A percentile compares a stretch with the other conserved stretches of the same genome.
Evolutionary conservation across 2,113 vertebrate species (phyloP).

Genomic region (Apus apus): DNA sequence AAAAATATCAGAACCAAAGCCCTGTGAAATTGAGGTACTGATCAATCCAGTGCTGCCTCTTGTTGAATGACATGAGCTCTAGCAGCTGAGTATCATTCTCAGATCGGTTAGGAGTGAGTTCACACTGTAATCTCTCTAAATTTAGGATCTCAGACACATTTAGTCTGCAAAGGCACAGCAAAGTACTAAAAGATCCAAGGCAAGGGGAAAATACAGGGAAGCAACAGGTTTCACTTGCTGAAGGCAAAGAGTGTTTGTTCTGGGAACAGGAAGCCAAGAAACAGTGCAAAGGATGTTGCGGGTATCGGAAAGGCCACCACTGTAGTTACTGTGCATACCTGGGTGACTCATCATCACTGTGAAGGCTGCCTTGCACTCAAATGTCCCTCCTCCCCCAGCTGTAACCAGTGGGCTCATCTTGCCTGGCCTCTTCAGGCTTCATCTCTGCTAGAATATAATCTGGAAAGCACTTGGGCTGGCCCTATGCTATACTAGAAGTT

Average conservation of each 20-base stretch:
- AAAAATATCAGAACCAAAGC: neutral
- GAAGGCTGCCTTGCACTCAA: neutral
- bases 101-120: neutral
- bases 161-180: neutral
- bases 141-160: neutral
- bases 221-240: neutral
- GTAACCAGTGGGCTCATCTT: neutral
- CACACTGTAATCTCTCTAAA: accelerated
- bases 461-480: neutral
- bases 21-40: neutral
- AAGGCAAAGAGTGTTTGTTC: neutral
- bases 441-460: neutral
- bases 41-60: neutral
- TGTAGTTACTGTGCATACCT: neutral
- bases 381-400: neutral
- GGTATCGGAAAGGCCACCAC: neutral
- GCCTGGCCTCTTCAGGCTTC: neutral
- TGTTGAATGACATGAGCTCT: neutral
- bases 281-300: neutral
- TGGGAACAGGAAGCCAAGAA: constrained; percentile 37
- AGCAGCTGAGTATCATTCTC: neutral
- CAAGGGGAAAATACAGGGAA: neutral
- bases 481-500: neutral
- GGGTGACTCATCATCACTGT: neutral
- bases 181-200: neutral